A percentile compares a stretch with the other conserved stretches of the same genome.
phyloP scores from a whole-genome alignment of 2,113 vertebrate species.

The Limanda limanda region DNA sequence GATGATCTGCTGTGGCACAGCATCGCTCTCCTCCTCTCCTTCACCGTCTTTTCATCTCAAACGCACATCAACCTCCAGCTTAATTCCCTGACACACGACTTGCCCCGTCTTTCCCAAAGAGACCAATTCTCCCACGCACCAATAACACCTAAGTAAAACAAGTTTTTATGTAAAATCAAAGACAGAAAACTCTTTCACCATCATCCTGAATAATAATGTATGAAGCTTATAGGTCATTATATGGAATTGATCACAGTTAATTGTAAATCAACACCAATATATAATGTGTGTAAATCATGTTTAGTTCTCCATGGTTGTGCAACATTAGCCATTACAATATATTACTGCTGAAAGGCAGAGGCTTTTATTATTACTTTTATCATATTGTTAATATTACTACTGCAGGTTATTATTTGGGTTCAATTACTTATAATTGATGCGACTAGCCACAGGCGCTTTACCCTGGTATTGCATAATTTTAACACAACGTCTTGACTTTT shows the following conservation, averaged over 20 bases:
- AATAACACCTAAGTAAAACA: neutral
- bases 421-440: conserved; percentile 29
- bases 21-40: neutral
- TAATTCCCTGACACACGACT: conserved; percentile 4
- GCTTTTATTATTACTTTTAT: neutral
- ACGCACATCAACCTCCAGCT: neutral
- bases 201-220: no score
- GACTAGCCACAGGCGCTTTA: conserved; percentile 5
- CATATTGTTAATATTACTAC: neutral
- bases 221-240: neutral
- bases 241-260: neutral
- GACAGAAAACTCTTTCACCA: neutral
- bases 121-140: neutral
- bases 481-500: conserved; percentile 25
- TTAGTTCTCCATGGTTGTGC: no score
- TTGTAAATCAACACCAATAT: no score
- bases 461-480: conserved; percentile 21
- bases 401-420: neutral
- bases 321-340: neutral
- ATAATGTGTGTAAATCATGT: no score
- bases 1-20: neutral
- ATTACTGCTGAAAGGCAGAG: neutral
- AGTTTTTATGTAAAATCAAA: neutral
- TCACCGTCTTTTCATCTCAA: neutral
- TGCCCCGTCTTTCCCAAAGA: conserved; percentile 4